These are phyloP conservation scores for Oncorhynchus nerka DNA, from an alignment of 2,113 vertebrate species.

Conservation along the genomic window DNA sequence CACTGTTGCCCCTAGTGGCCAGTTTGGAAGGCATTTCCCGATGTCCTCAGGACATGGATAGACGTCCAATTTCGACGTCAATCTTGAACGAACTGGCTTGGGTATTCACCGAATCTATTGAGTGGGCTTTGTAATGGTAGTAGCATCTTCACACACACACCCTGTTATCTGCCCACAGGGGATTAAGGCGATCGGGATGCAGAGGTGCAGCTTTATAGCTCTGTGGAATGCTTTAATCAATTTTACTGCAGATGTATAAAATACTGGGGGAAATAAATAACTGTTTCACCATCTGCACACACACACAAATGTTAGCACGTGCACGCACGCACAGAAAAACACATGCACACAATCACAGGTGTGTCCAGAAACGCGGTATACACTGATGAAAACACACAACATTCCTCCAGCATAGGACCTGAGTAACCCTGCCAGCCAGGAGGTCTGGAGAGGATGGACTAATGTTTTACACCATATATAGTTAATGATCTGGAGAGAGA, in stretches of 20 bases:
- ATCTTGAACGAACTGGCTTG: too few relatives aligned
- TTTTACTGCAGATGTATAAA: slow-evolving; percentile 44
- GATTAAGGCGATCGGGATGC: background rate
- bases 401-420: background rate
- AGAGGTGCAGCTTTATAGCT: slow-evolving; percentile 15
- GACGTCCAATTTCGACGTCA: too few relatives aligned
- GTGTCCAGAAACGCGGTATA: background rate
- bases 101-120: too few relatives aligned
- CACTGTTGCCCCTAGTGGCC: too few relatives aligned
- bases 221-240: slow-evolving; percentile 42
- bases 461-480: slow-evolving; percentile 36
- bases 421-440: slow-evolving; percentile 1
- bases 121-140: background rate
- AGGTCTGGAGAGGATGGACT: slow-evolving; percentile 4
- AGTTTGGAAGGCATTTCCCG: too few relatives aligned
- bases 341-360: slow-evolving; percentile 5
- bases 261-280: slow-evolving; percentile 28
- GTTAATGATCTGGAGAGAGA: background rate
- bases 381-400: background rate
- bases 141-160: background rate
- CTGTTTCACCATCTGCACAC: background rate
- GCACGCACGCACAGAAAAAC: background rate
- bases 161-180: background rate
- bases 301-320: background rate
- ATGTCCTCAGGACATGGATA: too few relatives aligned